Evolutionary conservation across 2,113 vertebrate species (phyloP).

Genomic region (Crotophaga sulcirostris): DNA sequence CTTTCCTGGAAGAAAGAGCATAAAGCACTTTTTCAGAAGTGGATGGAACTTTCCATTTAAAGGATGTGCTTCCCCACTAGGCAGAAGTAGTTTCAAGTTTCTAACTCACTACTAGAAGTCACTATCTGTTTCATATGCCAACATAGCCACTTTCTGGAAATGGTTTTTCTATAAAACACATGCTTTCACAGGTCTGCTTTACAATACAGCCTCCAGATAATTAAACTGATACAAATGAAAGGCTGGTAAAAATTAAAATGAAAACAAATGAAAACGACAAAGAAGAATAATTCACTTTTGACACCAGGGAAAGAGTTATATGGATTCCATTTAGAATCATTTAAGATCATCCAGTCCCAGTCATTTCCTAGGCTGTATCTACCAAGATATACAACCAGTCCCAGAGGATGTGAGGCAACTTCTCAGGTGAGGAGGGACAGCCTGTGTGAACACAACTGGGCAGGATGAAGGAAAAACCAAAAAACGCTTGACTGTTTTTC

Average conservation of each 20-base stretch:
- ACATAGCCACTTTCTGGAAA: not conserved
- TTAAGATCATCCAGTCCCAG: too few relatives aligned
- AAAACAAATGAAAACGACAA: not conserved
- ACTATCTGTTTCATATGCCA: not conserved
- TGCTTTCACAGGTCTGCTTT: not conserved
- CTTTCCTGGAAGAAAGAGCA: not conserved
- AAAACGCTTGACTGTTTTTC: not conserved
- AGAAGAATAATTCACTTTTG: not conserved
- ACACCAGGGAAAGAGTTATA: not conserved
- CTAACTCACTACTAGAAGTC: not conserved
- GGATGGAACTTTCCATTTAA: not conserved
- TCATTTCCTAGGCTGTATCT: not conserved
- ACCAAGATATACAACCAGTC: not conserved
- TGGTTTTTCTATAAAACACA: not conserved
- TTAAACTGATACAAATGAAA: not conserved
- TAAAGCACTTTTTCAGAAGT: not conserved
- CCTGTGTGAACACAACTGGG: not conserved
- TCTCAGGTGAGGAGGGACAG: not conserved
- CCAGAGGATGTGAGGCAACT: not conserved
- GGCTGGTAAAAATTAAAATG: not conserved
- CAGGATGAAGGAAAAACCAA: not conserved
- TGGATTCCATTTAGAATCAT: not conserved
- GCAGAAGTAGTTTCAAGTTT: slow-evolving; percentile 9
- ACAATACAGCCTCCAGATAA: not conserved
- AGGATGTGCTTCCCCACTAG: not conserved